Conservation (phyloP, 2,888 invertebrate genomes). For the Leistus spinibarbis region DNA sequence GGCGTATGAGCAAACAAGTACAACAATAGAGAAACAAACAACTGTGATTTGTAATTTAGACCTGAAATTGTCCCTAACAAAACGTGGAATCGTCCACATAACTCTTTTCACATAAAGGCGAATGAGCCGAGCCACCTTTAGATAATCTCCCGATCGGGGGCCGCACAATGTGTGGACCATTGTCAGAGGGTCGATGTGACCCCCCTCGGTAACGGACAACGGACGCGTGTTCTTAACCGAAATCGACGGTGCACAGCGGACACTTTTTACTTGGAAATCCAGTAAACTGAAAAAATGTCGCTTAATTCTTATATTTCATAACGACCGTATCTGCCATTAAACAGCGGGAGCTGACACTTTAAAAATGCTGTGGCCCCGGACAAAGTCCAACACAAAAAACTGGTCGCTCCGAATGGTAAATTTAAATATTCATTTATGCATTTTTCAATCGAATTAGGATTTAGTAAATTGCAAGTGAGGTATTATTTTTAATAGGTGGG, state of each 20-base stretch:
- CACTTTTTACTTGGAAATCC: constrained; percentile 23
- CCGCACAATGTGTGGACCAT: constrained; percentile 5
- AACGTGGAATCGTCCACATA: constrained; percentile 30
- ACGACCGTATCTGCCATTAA: constrained; percentile 28
- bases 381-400: constrained; percentile 24
- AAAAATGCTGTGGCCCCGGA: constrained; percentile 21
- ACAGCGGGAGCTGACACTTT: constrained; percentile 33
- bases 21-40: constrained; percentile 11
- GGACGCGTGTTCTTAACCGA: constrained; percentile 15
- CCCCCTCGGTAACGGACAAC: constrained; percentile 17
- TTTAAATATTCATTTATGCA: constrained; percentile 6
- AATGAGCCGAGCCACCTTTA: constrained; percentile 18
- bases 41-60: constrained; percentile 23
- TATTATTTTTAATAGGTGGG: not conserved
- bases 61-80: constrained; percentile 22
- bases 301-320: constrained; percentile 39
- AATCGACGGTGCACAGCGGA: not conserved
- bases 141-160: constrained; percentile 5
- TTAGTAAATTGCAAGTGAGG: too few relatives aligned
- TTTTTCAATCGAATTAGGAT: not conserved
- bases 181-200: constrained; percentile 9
- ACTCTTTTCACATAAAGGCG: constrained; percentile 30
- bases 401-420: constrained; percentile 27
- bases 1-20: not conserved
- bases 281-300: constrained; percentile 37